phyloP scores from a whole-genome alignment of 2,888 invertebrate species.

The Aradus depressus region DNA sequence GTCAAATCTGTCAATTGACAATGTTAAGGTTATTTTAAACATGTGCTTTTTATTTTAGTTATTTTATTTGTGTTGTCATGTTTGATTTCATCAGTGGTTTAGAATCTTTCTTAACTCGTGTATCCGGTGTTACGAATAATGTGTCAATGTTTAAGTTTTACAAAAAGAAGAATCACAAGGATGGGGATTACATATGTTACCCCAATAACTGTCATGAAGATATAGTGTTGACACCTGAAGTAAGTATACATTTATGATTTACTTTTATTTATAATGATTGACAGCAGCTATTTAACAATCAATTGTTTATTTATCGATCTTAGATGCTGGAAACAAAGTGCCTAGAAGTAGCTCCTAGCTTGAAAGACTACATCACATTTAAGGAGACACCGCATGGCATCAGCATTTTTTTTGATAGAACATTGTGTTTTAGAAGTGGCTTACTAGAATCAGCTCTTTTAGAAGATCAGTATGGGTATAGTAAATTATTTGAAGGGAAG shows the following conservation, averaged over 20 bases:
- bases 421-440: constrained; percentile 1
- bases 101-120: constrained; percentile 4
- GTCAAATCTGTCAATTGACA: constrained; percentile 15
- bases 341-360: constrained; percentile 6
- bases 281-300: too few relatives aligned
- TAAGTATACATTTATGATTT: too few relatives aligned
- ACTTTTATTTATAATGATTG: too few relatives aligned
- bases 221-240: constrained; percentile 3
- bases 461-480: constrained; percentile 11
- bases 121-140: too few relatives aligned
- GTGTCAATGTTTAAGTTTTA: constrained; percentile 10
- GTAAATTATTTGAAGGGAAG: constrained; percentile 5
- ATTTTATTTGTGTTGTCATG: background rate
- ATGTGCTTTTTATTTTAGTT: constrained; percentile 15
- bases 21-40: constrained; percentile 16
- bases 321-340: constrained; percentile 2
- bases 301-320: background rate
- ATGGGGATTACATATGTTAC: constrained; percentile 14
- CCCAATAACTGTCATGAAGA: constrained; percentile 12
- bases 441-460: background rate
- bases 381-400: constrained; percentile 6
- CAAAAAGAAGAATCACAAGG: constrained; percentile 6
- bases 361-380: constrained; percentile 14
- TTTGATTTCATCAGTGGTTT: constrained; percentile 7
- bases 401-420: constrained; percentile 6